These are phyloP conservation scores for Forbesichthys papilliferus DNA, from an alignment of 2,113 vertebrate species.

Conservation along the genomic window DNA sequence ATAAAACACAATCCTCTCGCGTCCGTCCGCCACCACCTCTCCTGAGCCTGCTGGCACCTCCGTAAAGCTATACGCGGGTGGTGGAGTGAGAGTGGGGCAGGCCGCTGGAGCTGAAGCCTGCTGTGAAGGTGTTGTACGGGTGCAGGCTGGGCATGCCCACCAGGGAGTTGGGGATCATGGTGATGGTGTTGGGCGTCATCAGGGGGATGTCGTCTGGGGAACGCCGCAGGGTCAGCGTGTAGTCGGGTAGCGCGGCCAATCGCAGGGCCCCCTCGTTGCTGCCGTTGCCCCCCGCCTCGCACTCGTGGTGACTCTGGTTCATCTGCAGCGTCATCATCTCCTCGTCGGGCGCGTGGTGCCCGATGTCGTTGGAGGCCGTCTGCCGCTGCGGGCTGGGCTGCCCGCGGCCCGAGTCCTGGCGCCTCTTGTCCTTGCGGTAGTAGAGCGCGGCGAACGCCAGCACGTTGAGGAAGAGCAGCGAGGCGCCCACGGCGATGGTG, in stretches of 20 bases:
- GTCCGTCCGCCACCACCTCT: constrained; percentile 14
- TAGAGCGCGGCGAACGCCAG: constrained; percentile 96
- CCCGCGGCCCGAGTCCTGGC: constrained; percentile 88
- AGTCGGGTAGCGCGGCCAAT: constrained; percentile 91
- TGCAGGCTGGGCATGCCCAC: constrained; percentile 97
- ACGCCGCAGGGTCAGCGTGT: constrained; percentile 93
- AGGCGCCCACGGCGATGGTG: constrained; percentile 96
- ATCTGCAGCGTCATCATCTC: constrained; percentile 96
- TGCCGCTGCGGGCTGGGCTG: constrained; percentile 91
- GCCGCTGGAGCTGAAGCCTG: constrained; percentile 96
- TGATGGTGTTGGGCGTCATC: constrained; percentile 98
- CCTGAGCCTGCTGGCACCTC: constrained; percentile 48
- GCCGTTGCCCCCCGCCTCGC: constrained; percentile 77
- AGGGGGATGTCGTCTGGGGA: constrained; percentile 98
- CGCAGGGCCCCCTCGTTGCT: constrained; percentile 83
- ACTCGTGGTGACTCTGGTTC: constrained; percentile 92
- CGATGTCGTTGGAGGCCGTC: constrained; percentile 81
- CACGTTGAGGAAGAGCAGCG: constrained; percentile 96
- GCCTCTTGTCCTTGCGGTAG: constrained; percentile 98
- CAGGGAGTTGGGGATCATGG: constrained; percentile 98
- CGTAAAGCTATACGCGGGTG: constrained; percentile 96
- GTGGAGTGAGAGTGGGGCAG: constrained; percentile 99
- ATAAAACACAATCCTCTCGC: constrained; percentile 75
- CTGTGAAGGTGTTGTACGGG: constrained; percentile 97
- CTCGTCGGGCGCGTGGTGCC: constrained; percentile 88